Percentiles rank a stretch among this genome's conserved stretches.
These are phyloP conservation scores for Steinernema carpocapsae DNA, from an alignment of 2,888 invertebrate genomes.

Conservation along the genomic window DNA sequence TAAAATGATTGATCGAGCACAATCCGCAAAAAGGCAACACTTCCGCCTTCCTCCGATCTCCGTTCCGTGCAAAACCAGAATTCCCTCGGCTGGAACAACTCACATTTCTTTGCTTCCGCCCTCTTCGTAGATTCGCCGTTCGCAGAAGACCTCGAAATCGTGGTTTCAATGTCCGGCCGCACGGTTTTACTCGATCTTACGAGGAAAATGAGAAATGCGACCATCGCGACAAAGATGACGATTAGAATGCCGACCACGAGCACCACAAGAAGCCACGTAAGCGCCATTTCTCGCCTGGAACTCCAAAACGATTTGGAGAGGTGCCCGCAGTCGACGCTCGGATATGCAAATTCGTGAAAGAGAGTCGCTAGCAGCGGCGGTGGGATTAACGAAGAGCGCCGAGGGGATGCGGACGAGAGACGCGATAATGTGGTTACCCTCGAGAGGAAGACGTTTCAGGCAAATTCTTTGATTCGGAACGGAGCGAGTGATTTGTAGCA, in stretches of 20 bases:
- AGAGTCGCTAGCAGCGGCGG: neutral
- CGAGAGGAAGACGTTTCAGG: neutral
- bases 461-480: neutral
- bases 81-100: neutral
- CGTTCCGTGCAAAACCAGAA: too few species aligned
- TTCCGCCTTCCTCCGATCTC: too few species aligned
- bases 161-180: neutral
- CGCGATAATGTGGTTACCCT: neutral
- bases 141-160: neutral
- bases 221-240: constrained; percentile 26
- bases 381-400: neutral
- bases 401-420: neutral
- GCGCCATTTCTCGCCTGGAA: constrained; percentile 12
- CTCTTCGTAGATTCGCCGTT: neutral
- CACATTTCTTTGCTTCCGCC: neutral
- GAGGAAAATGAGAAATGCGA: constrained; percentile 17
- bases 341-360: neutral
- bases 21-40: too few species aligned
- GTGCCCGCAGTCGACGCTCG: neutral
- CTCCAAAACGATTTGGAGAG: neutral
- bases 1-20: too few species aligned
- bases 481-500: neutral
- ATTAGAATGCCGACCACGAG: constrained; percentile 19
- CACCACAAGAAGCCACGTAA: constrained; percentile 12
- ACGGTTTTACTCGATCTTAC: neutral